A percentile compares a stretch with the other conserved stretches of the same genome.
Conservation (phyloP, 2,888 invertebrate genomes). For the Agrotis puta region DNA sequence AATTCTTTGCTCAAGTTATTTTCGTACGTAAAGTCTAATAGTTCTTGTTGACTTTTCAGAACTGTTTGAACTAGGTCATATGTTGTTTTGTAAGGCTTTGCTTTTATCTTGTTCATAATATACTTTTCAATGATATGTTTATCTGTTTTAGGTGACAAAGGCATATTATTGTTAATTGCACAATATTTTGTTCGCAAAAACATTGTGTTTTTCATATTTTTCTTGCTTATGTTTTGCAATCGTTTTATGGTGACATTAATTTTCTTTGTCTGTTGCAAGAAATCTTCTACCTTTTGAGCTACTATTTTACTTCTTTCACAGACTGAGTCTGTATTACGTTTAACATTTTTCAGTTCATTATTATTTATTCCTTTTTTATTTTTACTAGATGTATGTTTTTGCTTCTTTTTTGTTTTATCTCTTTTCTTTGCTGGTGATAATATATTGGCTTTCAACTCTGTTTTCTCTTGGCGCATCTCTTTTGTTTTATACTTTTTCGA, state of each 20-base stretch:
- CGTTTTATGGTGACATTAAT: slow-evolving; percentile 59
- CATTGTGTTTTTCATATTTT: slow-evolving; percentile 4
- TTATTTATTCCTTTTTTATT: slow-evolving; percentile 54
- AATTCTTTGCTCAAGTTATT: slow-evolving; percentile 13
- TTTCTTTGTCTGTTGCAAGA: slow-evolving; percentile 49
- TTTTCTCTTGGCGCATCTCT: slow-evolving; percentile 30
- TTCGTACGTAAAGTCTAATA: not conserved
- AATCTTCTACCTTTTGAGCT: slow-evolving; percentile 53
- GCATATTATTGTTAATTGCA: not conserved
- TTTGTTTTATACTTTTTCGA: slow-evolving; percentile 24
- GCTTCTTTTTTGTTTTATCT: slow-evolving; percentile 50
- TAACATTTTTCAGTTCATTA: slow-evolving; percentile 50
- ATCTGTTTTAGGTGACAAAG: slow-evolving; percentile 5
- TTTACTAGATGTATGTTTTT: slow-evolving; percentile 60
- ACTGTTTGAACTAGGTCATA: slow-evolving; percentile 81
- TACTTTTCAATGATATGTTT: slow-evolving; percentile 35
- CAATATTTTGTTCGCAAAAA: not conserved
- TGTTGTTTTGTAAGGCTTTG: slow-evolving; percentile 71
- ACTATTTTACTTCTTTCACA: slow-evolving; percentile 41
- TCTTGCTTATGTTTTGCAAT: slow-evolving; percentile 18
- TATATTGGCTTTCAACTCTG: not conserved
- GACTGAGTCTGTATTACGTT: slow-evolving; percentile 37
- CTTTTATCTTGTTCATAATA: slow-evolving; percentile 40
- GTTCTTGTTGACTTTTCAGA: slow-evolving; percentile 65
- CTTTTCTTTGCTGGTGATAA: slow-evolving; percentile 41